Evolutionary conservation across 2,797 vertebrate genomes (phyloP).

Genomic region (Sebastolobus altivelis): DNA sequence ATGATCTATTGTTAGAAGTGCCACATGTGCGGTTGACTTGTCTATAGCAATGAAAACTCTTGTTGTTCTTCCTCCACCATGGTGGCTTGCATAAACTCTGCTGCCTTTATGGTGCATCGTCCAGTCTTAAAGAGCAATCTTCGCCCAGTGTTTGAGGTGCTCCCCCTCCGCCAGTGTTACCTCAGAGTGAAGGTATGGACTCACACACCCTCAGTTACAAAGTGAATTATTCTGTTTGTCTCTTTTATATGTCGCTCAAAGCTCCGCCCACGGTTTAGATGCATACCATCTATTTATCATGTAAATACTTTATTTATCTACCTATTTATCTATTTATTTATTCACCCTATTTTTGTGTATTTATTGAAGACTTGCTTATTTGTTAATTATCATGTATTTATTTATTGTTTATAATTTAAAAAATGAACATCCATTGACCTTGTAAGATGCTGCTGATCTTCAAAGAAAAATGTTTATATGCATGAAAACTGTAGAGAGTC

Average conservation of each 20-base stretch:
- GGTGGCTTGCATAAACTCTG: conserved; percentile 80
- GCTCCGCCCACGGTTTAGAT: conserved; percentile 78
- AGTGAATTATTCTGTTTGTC: conserved; percentile 79
- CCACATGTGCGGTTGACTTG: conserved; percentile 72
- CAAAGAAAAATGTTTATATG: conserved; percentile 91
- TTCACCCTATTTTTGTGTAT: conserved; percentile 79
- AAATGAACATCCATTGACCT: conserved; percentile 85
- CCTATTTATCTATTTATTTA: conserved; percentile 77
- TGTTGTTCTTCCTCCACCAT: conserved; percentile 85
- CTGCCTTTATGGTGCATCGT: conserved; percentile 74
- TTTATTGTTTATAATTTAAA: conserved; percentile 82
- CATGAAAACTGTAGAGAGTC: conserved; percentile 91
- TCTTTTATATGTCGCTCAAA: conserved; percentile 81
- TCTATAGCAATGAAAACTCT: conserved; percentile 84
- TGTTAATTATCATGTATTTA: conserved; percentile 78
- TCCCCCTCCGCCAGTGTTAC: conserved; percentile 80
- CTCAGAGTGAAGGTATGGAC: conserved; percentile 86
- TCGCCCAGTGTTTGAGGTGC: conserved; percentile 79
- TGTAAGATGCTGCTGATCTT: conserved; percentile 91
- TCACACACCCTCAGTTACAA: conserved; percentile 86
- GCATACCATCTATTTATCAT: conserved; percentile 84
- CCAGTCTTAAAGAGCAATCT: conserved; percentile 77
- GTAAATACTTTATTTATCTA: conserved; percentile 84
- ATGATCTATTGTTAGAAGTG: conserved; percentile 76
- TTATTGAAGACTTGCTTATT: conserved; percentile 80